phyloP scores from a whole-genome alignment of 2,113 vertebrate genomes.

The Notechis scutatus region DNA sequence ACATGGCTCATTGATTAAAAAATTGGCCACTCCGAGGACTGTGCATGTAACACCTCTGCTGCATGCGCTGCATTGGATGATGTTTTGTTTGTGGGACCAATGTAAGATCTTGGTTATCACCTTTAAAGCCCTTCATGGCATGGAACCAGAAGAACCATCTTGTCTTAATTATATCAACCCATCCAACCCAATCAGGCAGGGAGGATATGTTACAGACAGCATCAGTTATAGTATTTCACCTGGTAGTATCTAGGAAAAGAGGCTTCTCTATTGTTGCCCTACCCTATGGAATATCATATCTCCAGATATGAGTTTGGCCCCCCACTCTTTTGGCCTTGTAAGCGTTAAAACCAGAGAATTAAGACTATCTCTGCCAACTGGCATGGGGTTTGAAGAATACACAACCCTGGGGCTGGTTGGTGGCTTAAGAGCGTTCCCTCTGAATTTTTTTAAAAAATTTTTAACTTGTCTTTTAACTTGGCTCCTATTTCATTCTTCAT shows the following conservation, averaged over 20 bases:
- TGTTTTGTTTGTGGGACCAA: neutral
- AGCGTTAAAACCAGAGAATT: neutral
- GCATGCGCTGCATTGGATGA: neutral
- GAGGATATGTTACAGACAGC: neutral
- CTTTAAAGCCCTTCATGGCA: neutral
- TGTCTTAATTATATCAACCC: neutral
- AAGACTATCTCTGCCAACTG: neutral
- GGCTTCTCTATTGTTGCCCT: neutral
- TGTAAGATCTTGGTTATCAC: neutral
- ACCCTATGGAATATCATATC: neutral
- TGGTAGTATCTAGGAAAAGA: neutral
- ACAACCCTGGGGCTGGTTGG: neutral
- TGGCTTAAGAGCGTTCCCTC: neutral
- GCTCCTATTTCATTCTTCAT: neutral
- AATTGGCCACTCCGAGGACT: neutral
- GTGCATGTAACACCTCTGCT: neutral
- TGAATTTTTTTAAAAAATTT: neutral
- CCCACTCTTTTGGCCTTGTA: neutral
- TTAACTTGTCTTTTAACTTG: neutral
- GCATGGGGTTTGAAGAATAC: neutral
- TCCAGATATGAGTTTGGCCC: neutral
- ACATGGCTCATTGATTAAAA: neutral
- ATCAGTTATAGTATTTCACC: neutral
- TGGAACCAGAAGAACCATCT: neutral
- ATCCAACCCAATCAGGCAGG: neutral